phyloP scores from a whole-genome alignment of 2,888 invertebrate genomes.

The Epinotia bilunana region DNA sequence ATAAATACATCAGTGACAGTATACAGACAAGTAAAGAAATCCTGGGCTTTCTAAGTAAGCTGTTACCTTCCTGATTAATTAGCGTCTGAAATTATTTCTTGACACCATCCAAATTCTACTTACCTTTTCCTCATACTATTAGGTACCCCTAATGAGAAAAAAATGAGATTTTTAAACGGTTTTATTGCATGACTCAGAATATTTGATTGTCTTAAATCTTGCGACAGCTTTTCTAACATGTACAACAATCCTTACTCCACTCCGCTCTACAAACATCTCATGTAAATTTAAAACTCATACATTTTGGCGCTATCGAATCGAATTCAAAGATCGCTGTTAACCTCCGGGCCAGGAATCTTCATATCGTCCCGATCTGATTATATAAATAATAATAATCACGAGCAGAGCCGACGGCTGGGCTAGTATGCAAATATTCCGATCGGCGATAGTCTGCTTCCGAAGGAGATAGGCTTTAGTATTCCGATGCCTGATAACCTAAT shows the following conservation, averaged over 20 bases:
- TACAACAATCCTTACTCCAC: not conserved
- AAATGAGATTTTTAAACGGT: not conserved
- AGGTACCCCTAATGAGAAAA: no score
- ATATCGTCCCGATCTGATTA: conserved; percentile 38
- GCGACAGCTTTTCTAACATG: not conserved
- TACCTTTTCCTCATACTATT: no score
- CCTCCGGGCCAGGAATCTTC: conserved; percentile 37
- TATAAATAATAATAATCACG: conserved; percentile 45
- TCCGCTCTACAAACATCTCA: conserved; percentile 6
- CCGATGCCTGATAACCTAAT: conserved; percentile 43
- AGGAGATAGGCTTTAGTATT: conserved; percentile 35
- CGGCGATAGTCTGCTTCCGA: conserved; percentile 36
- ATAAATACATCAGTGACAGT: no score
- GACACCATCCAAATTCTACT: no score
- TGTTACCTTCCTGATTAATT: no score
- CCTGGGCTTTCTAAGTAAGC: no score
- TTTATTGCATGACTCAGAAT: not conserved
- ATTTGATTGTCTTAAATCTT: not conserved
- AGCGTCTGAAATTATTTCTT: no score
- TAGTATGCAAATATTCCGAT: conserved; percentile 43
- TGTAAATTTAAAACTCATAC: conserved; percentile 31
- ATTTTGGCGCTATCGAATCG: conserved; percentile 39
- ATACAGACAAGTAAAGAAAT: no score
- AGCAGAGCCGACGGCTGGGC: conserved; percentile 38
- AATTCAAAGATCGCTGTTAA: conserved; percentile 38